phyloP scores from a whole-genome alignment of 2,113 vertebrate genomes.

The Heterotilapia buettikoferi region DNA sequence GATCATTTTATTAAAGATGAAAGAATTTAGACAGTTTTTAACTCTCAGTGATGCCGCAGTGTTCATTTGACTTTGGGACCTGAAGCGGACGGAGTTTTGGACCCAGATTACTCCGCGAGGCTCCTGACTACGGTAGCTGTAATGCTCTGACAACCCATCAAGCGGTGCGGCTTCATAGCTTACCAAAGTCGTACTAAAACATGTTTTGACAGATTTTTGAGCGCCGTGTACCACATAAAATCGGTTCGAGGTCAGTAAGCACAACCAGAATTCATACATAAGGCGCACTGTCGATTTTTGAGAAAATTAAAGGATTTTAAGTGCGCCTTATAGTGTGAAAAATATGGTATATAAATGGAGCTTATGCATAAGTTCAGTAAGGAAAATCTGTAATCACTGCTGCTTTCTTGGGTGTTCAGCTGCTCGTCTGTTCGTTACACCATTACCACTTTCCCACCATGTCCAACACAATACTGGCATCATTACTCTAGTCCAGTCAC shows the following conservation, averaged over 20 bases:
- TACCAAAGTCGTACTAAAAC: fast-evolving
- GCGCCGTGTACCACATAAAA: fast-evolving
- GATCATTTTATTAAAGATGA: too few relatives aligned
- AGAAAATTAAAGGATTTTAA: background rate
- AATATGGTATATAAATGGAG: background rate
- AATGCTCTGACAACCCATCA: background rate
- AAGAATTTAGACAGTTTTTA: too few relatives aligned
- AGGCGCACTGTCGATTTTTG: fast-evolving
- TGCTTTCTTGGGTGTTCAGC: background rate
- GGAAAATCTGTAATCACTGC: background rate
- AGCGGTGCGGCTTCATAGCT: fast-evolving
- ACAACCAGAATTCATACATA: background rate
- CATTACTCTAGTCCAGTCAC: background rate
- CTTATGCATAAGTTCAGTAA: background rate
- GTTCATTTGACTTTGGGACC: too few relatives aligned
- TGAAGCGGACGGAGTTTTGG: too few relatives aligned
- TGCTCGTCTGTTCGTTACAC: background rate
- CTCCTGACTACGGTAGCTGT: background rate
- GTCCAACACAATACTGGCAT: background rate
- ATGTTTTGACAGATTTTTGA: background rate
- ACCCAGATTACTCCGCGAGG: too few relatives aligned
- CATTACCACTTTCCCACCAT: background rate
- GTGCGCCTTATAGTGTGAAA: background rate
- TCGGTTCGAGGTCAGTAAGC: fast-evolving
- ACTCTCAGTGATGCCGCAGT: fast-evolving